These are phyloP conservation scores for Hippocampus kuda DNA, from an alignment of 2,797 vertebrate species.

Conservation along the genomic window DNA sequence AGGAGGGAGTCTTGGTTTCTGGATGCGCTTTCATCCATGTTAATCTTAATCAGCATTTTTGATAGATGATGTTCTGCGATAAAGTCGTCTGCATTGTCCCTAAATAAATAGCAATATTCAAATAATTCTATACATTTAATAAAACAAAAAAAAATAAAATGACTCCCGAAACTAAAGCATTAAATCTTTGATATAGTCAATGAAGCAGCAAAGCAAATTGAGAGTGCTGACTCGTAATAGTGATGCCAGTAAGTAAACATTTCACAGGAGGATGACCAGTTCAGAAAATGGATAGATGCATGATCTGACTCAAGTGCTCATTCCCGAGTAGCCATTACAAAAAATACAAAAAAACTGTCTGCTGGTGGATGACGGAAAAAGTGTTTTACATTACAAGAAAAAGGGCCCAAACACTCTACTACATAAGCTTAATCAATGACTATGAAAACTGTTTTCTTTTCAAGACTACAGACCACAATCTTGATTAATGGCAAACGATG, in stretches of 20 bases:
- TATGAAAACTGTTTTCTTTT: too few species aligned
- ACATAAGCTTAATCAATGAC: too few species aligned
- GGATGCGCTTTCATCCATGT: constrained; percentile 56
- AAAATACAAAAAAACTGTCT: too few species aligned
- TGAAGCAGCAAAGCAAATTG: not conserved
- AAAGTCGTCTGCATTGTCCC: constrained; percentile 63
- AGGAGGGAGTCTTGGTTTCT: constrained; percentile 21
- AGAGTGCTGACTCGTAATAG: not conserved
- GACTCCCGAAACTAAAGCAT: not conserved
- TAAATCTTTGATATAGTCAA: not conserved
- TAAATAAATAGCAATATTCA: constrained; percentile 22
- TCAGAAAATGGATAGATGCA: too few species aligned
- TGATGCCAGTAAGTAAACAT: not conserved
- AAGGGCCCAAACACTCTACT: too few species aligned
- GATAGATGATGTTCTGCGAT: constrained; percentile 62
- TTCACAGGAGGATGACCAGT: not conserved
- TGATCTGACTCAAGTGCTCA: too few species aligned
- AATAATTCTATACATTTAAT: not conserved
- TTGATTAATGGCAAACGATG: too few species aligned
- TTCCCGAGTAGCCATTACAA: not conserved
- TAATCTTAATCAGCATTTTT: constrained; percentile 57
- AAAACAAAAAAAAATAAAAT: not conserved
- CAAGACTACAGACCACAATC: too few species aligned
- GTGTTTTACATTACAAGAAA: too few species aligned
- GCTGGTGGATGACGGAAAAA: too few species aligned